Conservation (phyloP, 37 sponge, comb jelly and placozoan genomes). For the Theonella swinhoei region DNA sequence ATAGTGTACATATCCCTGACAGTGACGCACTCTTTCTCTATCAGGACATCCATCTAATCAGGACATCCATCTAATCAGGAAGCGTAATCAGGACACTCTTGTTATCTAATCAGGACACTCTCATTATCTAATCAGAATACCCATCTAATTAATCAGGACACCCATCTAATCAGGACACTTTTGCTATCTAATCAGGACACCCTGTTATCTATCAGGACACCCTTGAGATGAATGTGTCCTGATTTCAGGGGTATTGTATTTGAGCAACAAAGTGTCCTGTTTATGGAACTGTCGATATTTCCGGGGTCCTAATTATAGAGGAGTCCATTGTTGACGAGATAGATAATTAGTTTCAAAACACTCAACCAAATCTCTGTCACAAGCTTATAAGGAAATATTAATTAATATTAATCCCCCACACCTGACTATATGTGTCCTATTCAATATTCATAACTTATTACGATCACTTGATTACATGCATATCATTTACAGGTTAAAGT, state of each 20-base stretch:
- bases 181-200: background rate
- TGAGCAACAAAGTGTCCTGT: background rate
- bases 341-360: too few relatives aligned
- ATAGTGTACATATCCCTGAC: too few relatives aligned
- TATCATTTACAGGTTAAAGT: too few relatives aligned
- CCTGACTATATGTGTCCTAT: too few relatives aligned
- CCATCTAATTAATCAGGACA: background rate
- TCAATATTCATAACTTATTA: too few relatives aligned
- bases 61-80: background rate
- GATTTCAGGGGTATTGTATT: background rate
- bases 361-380: too few relatives aligned
- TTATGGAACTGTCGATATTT: background rate
- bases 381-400: too few relatives aligned
- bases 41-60: background rate
- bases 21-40: too few relatives aligned
- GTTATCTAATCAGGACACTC: background rate
- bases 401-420: too few relatives aligned
- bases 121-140: background rate
- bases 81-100: background rate
- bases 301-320: background rate
- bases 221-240: background rate
- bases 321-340: background rate
- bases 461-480: too few relatives aligned
- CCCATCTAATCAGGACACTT: background rate
- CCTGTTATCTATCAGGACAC: background rate